phyloP scores from a whole-genome alignment of 2,113 vertebrate genomes.

The Phaethornis superciliosus region DNA sequence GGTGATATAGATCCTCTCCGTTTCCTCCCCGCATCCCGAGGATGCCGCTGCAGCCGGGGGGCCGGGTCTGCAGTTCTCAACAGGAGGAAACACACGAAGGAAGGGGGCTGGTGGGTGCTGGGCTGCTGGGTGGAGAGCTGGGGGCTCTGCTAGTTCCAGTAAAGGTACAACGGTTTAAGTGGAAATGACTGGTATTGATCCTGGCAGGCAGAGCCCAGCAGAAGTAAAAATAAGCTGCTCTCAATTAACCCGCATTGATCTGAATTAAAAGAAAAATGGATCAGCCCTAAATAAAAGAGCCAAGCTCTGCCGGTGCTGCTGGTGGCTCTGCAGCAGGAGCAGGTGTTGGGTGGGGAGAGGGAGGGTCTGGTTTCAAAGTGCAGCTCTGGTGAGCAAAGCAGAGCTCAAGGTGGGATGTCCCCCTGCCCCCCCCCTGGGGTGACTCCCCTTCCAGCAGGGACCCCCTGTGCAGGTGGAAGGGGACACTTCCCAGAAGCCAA shows the following conservation, averaged over 20 bases:
- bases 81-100: constrained; percentile 6
- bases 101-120: neutral
- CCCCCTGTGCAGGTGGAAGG: neutral
- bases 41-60: constrained; percentile 44
- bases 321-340: neutral
- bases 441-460: fast-evolving
- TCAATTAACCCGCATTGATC: constrained; percentile 73
- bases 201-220: constrained; percentile 57
- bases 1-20: neutral
- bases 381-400: neutral
- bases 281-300: constrained; percentile 33
- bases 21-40: constrained; percentile 21
- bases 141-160: constrained; percentile 58
- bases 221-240: constrained; percentile 74
- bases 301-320: too few relatives aligned
- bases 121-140: neutral
- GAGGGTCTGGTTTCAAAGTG: neutral
- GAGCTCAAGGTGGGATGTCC: neutral
- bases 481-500: neutral
- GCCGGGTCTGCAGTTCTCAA: neutral
- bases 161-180: constrained; percentile 70
- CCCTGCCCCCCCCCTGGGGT: neutral
- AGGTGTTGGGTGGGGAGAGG: neutral
- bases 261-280: constrained; percentile 72
- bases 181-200: constrained; percentile 74